Percentiles rank a stretch among this genome's conserved stretches.
phyloP scores from a whole-genome alignment of 2,888 invertebrate species.

The Branchellion lobata region DNA sequence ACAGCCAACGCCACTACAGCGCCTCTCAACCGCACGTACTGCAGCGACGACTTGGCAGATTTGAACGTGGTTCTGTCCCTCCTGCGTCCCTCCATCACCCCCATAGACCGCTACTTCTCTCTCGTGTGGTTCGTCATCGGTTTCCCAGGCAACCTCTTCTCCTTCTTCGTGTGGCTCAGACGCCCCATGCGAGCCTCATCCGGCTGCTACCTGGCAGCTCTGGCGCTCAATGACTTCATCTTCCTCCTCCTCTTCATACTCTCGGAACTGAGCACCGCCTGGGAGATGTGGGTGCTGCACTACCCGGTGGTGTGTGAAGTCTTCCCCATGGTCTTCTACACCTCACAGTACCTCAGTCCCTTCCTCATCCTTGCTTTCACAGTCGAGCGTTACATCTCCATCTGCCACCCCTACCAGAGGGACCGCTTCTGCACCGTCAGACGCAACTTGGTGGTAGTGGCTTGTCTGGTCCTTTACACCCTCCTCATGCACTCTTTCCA shows the following conservation, averaged over 20 bases:
- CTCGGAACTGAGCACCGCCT: conserved; percentile 57
- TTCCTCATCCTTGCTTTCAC: conserved; percentile 61
- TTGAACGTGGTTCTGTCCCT: conserved; percentile 39
- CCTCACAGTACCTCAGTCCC: conserved; percentile 60
- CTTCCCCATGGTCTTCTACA: conserved; percentile 58
- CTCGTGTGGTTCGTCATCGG: conserved; percentile 59
- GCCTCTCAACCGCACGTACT: neutral
- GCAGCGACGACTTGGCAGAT: conserved; percentile 10
- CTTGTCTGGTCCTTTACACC: conserved; percentile 54
- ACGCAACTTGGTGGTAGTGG: conserved; percentile 57
- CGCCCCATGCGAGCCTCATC: conserved; percentile 61
- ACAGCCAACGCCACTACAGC: neutral
- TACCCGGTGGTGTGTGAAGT: conserved; percentile 58
- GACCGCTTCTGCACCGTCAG: conserved; percentile 58
- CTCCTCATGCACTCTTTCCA: conserved; percentile 57
- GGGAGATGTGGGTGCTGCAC: conserved; percentile 55
- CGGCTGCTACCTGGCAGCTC: conserved; percentile 60
- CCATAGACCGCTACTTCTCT: conserved; percentile 56
- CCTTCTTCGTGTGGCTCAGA: conserved; percentile 60
- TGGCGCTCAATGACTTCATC: conserved; percentile 59
- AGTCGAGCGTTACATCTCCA: conserved; percentile 60
- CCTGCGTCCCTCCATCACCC: conserved; percentile 48
- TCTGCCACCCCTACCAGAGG: conserved; percentile 61
- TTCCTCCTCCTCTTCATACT: conserved; percentile 59
- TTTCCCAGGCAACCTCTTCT: conserved; percentile 61